A percentile compares a stretch with the other conserved stretches of the same genome.
These are phyloP conservation scores for Polyommatus iphigenia DNA, from an alignment of 2,888 invertebrate genomes.

Conservation along the genomic window DNA sequence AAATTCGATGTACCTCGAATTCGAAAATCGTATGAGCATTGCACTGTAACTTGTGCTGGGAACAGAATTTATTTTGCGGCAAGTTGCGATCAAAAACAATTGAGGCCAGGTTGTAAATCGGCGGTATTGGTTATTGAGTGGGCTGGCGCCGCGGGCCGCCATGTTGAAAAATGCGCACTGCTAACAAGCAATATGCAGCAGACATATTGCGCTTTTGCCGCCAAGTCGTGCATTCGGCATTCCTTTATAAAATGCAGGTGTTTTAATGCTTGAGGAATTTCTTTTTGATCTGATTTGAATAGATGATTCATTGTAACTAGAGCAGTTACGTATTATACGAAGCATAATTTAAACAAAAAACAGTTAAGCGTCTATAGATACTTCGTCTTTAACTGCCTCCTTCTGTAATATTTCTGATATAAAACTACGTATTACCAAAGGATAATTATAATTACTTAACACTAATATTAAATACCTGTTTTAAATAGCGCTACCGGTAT, in stretches of 20 bases:
- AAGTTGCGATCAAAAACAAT: conserved; percentile 43
- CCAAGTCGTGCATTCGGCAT: conserved; percentile 42
- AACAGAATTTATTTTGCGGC: conserved; percentile 22
- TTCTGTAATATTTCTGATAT: no score
- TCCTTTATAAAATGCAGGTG: conserved; percentile 49
- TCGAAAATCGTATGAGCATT: background rate
- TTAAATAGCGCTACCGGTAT: conserved; percentile 21
- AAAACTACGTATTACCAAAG: conserved; percentile 33
- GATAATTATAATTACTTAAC: conserved; percentile 30
- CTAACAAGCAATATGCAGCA: conserved; percentile 53
- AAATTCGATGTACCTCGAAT: background rate
- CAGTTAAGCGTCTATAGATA: background rate
- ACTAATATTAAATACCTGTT: conserved; percentile 25
- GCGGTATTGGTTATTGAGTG: conserved; percentile 53
- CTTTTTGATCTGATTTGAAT: no score
- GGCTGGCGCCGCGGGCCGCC: conserved; percentile 58
- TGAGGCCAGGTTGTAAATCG: conserved; percentile 55
- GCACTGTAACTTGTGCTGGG: background rate
- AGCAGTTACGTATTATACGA: no score
- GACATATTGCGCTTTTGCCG: conserved; percentile 52
- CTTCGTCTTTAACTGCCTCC: background rate
- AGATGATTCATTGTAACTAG: no score
- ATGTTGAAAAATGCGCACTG: conserved; percentile 57
- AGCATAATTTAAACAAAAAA: background rate
- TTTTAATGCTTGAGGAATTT: conserved; percentile 9